A percentile compares a stretch with the other conserved stretches of the same genome.
phyloP scores from a whole-genome alignment of 2,113 vertebrate species.

The Tenrec ecaudatus region DNA sequence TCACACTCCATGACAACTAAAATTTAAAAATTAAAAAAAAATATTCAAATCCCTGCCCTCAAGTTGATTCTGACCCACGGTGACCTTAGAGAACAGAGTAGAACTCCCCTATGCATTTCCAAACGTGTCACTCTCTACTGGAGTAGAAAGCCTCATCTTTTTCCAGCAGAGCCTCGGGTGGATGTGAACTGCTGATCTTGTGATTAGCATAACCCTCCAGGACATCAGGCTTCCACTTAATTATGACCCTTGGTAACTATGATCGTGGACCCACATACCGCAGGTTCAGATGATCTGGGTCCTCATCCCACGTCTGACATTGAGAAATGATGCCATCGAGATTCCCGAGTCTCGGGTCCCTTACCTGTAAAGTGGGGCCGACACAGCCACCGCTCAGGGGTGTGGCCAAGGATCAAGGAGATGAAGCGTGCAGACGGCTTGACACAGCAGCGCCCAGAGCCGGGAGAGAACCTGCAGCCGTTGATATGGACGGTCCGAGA shows the following conservation, averaged over 20 bases:
- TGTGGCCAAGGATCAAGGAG: not conserved
- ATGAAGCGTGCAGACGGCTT: too few species aligned
- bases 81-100: too few species aligned
- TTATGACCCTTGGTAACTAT: not conserved
- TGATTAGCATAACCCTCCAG: not conserved
- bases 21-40: too few species aligned
- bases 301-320: not conserved
- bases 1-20: too few species aligned
- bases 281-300: not conserved
- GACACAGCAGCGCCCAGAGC: not conserved
- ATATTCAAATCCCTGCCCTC: too few species aligned
- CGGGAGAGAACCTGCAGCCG: not conserved
- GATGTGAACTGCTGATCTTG: too few species aligned
- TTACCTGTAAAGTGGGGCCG: not conserved
- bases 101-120: too few species aligned
- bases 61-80: too few species aligned
- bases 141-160: too few species aligned
- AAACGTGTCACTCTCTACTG: too few species aligned
- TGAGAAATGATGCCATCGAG: not conserved
- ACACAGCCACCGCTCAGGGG: not conserved
- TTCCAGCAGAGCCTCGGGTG: too few species aligned
- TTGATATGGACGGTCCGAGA: accelerated
- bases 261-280: not conserved
- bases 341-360: not conserved
- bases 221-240: not conserved